Conservation (phyloP, 2,888 invertebrate genomes). For the Drosophila rubida region DNA sequence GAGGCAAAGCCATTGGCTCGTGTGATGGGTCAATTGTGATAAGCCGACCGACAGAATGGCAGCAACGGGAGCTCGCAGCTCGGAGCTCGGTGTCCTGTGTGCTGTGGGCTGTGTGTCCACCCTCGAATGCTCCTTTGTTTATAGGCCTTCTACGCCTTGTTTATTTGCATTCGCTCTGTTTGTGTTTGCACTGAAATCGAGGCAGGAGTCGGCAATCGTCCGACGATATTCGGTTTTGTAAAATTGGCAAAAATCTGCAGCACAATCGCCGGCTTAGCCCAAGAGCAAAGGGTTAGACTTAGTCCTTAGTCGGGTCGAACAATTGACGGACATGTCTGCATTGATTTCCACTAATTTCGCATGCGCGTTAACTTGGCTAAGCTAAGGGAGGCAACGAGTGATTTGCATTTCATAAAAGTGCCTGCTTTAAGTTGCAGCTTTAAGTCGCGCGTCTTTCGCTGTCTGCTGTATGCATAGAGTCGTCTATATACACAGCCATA, state of each 20-base stretch:
- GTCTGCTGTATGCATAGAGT: constrained; percentile 19
- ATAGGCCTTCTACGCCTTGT: constrained; percentile 72
- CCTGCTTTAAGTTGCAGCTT: constrained; percentile 18
- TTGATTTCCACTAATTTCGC: constrained; percentile 50
- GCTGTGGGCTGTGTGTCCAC: constrained; percentile 19
- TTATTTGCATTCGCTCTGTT: constrained; percentile 78
- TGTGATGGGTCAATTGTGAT: constrained; percentile 79
- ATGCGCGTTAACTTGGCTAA: too few relatives aligned
- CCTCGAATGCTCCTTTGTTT: constrained; percentile 73
- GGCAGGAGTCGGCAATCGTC: constrained; percentile 44
- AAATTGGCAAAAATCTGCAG: constrained; percentile 72
- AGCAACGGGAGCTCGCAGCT: background rate
- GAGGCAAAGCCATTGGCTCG: constrained; percentile 30
- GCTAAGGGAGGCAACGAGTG: too few relatives aligned
- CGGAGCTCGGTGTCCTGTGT: background rate
- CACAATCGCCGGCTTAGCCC: constrained; percentile 73
- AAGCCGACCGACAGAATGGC: constrained; percentile 60
- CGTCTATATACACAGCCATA: constrained; percentile 3
- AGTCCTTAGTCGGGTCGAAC: constrained; percentile 19
- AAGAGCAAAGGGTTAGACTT: constrained; percentile 18
- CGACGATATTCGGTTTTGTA: constrained; percentile 45
- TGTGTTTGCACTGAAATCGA: constrained; percentile 80
- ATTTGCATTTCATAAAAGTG: background rate
- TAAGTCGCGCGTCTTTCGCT: background rate
- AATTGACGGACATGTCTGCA: constrained; percentile 61